phyloP scores from a whole-genome alignment of 1,140 invertebrate genomes.

The Amyelois transitella region DNA sequence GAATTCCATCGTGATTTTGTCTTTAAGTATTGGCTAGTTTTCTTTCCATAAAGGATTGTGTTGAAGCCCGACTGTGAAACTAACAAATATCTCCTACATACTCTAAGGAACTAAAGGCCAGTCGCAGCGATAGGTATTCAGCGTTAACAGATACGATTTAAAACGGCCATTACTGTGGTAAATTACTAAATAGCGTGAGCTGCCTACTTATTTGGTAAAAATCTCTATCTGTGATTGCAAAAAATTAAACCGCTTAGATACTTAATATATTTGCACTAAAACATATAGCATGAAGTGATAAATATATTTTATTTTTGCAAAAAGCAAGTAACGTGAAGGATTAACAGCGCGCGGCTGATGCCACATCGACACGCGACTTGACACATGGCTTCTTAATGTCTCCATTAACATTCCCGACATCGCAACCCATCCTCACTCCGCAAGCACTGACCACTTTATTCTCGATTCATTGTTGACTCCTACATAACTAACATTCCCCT shows the following conservation, averaged over 20 bases:
- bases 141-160: constrained; percentile 1
- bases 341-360: constrained; percentile 34
- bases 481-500: constrained; percentile 20
- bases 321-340: constrained; percentile 35
- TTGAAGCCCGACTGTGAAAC: no score
- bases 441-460: background rate
- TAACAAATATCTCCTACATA: no score
- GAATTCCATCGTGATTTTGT: no score
- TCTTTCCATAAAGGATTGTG: no score
- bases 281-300: no score
- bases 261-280: no score
- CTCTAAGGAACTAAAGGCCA: no score
- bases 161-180: constrained; percentile 26
- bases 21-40: no score
- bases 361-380: constrained; percentile 52
- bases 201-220: no score
- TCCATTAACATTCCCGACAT: constrained; percentile 39
- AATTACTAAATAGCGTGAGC: constrained; percentile 41
- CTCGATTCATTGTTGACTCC: background rate
- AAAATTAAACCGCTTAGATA: no score
- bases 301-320: no score
- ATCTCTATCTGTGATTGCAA: no score
- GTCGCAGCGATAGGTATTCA: background rate
- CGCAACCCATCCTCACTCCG: constrained; percentile 22
- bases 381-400: constrained; percentile 39